Conservation (phyloP, 2,888 invertebrate species). For the Microctonus aethiopoides region DNA sequence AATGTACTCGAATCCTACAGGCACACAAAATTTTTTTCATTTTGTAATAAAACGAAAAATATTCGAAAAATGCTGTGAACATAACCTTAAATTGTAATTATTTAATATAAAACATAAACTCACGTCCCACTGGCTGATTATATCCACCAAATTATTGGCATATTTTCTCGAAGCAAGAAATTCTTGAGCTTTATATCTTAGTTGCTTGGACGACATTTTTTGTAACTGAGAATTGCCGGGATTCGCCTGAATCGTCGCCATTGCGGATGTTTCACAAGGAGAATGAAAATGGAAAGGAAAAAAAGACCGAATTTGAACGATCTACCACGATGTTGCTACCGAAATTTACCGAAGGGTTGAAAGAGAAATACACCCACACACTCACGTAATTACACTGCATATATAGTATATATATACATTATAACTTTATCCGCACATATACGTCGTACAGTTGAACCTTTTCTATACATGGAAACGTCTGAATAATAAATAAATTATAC, state of each 20-base stretch:
- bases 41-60: conserved; percentile 21
- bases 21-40: too few relatives aligned
- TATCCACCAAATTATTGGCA: conserved; percentile 76
- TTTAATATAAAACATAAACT: conserved; percentile 39
- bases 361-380: too few relatives aligned
- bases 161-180: conserved; percentile 76
- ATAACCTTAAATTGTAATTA: conserved; percentile 48
- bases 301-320: too few relatives aligned
- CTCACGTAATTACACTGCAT: too few relatives aligned
- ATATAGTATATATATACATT: too few relatives aligned
- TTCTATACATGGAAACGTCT: too few relatives aligned
- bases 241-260: conserved; percentile 53
- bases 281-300: too few relatives aligned
- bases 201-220: conserved; percentile 74
- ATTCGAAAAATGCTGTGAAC: conserved; percentile 28
- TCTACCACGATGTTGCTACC: too few relatives aligned
- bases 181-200: conserved; percentile 78
- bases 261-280: conserved; percentile 44
- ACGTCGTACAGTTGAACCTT: too few relatives aligned
- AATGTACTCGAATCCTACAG: conserved; percentile 65
- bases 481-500: too few relatives aligned
- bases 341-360: too few relatives aligned
- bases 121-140: conserved; percentile 78
- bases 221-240: conserved; percentile 52
- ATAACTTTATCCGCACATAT: too few relatives aligned